Conservation (phyloP, 2,888 invertebrate genomes). For the Agapostemon virescens region DNA sequence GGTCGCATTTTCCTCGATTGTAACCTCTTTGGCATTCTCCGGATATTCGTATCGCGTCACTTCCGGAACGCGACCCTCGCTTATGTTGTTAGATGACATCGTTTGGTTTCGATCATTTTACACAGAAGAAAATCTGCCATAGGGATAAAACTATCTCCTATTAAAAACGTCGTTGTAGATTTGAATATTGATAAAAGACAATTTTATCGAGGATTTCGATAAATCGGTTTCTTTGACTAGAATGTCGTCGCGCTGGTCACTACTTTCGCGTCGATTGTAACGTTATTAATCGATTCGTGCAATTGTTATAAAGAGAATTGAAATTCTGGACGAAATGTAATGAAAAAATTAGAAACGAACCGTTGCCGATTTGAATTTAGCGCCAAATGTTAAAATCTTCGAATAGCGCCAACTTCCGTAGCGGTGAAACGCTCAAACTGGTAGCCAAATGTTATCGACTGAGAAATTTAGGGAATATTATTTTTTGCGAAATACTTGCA, state of each 20-base stretch:
- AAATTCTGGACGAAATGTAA: neutral
- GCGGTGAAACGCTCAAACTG: too few relatives aligned
- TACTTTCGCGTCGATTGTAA: neutral
- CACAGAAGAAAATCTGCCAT: neutral
- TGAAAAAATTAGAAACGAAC: neutral
- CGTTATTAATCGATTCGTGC: neutral
- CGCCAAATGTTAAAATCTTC: neutral
- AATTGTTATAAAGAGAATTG: neutral
- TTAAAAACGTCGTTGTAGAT: neutral
- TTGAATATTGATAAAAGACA: slow-evolving; percentile 2
- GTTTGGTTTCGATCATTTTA: neutral
- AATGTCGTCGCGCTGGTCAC: neutral
- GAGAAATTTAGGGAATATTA: too few relatives aligned
- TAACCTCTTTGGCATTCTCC: neutral
- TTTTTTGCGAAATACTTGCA: too few relatives aligned
- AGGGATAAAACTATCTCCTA: neutral
- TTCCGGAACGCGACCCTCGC: neutral
- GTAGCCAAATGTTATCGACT: too few relatives aligned
- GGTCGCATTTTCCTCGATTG: neutral
- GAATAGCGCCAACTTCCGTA: neutral
- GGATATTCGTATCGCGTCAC: neutral
- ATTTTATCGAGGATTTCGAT: neutral
- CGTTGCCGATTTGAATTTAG: neutral
- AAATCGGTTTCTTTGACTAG: neutral
- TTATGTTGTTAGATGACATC: slow-evolving; percentile 18